Base-by-base conservation (phyloP, 2,888 invertebrate species). In the Tetragonisca angustula region DNA sequence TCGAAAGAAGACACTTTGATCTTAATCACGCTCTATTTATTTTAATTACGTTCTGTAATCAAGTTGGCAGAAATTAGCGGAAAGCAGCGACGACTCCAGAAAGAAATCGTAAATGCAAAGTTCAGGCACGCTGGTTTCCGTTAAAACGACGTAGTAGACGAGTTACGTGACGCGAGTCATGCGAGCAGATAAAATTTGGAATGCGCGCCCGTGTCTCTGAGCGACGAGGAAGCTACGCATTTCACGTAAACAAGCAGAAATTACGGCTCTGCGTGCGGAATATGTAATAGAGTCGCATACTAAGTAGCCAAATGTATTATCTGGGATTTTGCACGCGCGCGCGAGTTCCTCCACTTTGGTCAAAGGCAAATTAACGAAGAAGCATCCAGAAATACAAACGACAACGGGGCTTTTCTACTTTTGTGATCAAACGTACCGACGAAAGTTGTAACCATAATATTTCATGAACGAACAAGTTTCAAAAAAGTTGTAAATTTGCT, bases 131-230 rank as follows among this genome's bases (percentile, higher is more conserved):
- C 43, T 32, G 21, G 49, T 75, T 64, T 27, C 81, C 54, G 77
- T 73, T 78, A 73, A 62, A 61, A 69, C 68, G 67, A 73, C 73
- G 68, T 50, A 72, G 61, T 59, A 70, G 61, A 56, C 56, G n/a
- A 62, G 32, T 54, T 83, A 80, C 80, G 82, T 83, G 79, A 79
- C 68, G 15, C 59, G 43, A 79, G 75, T 72, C 74, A 74, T 62
- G 49, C 65, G 54, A 59, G 11, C 76, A 62, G 36, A 62, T 50
- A 49, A 76, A 76, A 80, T 67, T 54, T 11, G 15, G 56, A 56
- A 24, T 50, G 54, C 56, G 65, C 52, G 61, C 72, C 43, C 9
- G 9, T 36, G 32, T 36, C 15, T 36, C 56, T 69, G 68, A 11
- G 17, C 32, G n/a, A 27, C 54, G 49, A 52, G 62, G 43, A 27